These are phyloP conservation scores for Drosophila equinoxialis DNA, from an alignment of 1,140 invertebrate genomes.

Conservation along the genomic window DNA sequence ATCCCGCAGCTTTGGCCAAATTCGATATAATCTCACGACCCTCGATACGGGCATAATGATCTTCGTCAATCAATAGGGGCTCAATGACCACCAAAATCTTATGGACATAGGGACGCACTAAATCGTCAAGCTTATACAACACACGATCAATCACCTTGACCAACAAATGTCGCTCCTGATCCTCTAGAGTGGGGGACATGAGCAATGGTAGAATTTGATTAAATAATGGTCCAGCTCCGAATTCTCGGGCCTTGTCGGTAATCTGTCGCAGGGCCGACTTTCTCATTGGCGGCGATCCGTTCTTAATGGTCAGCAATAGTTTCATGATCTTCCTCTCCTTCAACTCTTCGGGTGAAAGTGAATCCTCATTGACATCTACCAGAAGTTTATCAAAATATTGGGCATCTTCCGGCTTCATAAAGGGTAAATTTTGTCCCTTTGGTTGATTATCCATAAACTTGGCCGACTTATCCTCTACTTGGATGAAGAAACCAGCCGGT, in stretches of 20 bases:
- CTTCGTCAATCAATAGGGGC: slow-evolving; percentile 99
- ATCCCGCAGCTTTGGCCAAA: slow-evolving; percentile 99
- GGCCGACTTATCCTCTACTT: slow-evolving; percentile 91
- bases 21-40: slow-evolving; percentile 99
- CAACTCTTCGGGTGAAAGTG: slow-evolving; percentile 96
- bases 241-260: slow-evolving; percentile 99
- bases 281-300: slow-evolving; percentile 99
- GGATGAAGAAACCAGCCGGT: slow-evolving; percentile 98
- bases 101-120: slow-evolving; percentile 99
- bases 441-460: slow-evolving; percentile 98
- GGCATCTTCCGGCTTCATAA: slow-evolving; percentile 99
- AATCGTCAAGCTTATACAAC: slow-evolving; percentile 98
- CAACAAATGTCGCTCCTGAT: slow-evolving; percentile 99
- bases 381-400: slow-evolving; percentile 99
- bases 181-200: slow-evolving; percentile 99
- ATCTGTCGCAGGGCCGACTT: slow-evolving; percentile 99
- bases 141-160: slow-evolving; percentile 99
- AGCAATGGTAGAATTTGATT: slow-evolving; percentile 99
- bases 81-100: slow-evolving; percentile 99
- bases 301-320: slow-evolving; percentile 98
- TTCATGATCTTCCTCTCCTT: slow-evolving; percentile 99
- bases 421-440: slow-evolving; percentile 95
- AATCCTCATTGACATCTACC: slow-evolving; percentile 98
- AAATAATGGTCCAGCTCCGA: slow-evolving; percentile 98
- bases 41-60: slow-evolving; percentile 99